These are phyloP conservation scores for Nemotelus pantherinus DNA, from an alignment of 2,888 invertebrate species.

Conservation along the genomic window DNA sequence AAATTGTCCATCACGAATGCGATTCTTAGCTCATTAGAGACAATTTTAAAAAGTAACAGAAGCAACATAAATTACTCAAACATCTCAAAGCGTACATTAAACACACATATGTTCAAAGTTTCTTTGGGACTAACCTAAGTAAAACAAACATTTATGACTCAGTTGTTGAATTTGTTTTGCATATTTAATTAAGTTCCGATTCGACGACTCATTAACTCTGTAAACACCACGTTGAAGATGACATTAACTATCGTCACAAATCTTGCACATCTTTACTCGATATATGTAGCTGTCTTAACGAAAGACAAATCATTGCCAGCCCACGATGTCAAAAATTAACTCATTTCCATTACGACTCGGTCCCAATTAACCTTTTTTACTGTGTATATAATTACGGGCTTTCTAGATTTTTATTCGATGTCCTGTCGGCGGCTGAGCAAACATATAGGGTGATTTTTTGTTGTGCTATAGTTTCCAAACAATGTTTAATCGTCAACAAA, in stretches of 20 bases:
- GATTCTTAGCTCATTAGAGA: slow-evolving; percentile 22
- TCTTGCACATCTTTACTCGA: not conserved
- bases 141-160: slow-evolving; percentile 22
- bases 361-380: slow-evolving; percentile 37
- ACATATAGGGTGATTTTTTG: not conserved
- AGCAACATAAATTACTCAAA: slow-evolving; percentile 14
- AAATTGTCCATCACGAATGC: not conserved
- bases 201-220: slow-evolving; percentile 18
- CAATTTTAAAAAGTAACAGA: slow-evolving; percentile 12
- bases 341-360: slow-evolving; percentile 36
- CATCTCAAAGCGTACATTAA: slow-evolving; percentile 4
- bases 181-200: slow-evolving; percentile 31
- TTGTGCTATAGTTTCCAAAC: slow-evolving; percentile 25
- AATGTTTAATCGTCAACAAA: slow-evolving; percentile 23
- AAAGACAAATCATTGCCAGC: slow-evolving; percentile 25
- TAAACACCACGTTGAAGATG: slow-evolving; percentile 27
- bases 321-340: slow-evolving; percentile 30
- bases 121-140: not conserved
- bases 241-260: slow-evolving; percentile 40
- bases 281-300: not conserved
- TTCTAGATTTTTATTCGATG: not conserved
- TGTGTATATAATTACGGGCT: not conserved
- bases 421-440: slow-evolving; percentile 17
- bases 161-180: slow-evolving; percentile 9
- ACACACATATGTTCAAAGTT: not conserved